These are phyloP conservation scores for Spodoptera exigua DNA, from an alignment of 2,888 invertebrate genomes.

Conservation along the genomic window DNA sequence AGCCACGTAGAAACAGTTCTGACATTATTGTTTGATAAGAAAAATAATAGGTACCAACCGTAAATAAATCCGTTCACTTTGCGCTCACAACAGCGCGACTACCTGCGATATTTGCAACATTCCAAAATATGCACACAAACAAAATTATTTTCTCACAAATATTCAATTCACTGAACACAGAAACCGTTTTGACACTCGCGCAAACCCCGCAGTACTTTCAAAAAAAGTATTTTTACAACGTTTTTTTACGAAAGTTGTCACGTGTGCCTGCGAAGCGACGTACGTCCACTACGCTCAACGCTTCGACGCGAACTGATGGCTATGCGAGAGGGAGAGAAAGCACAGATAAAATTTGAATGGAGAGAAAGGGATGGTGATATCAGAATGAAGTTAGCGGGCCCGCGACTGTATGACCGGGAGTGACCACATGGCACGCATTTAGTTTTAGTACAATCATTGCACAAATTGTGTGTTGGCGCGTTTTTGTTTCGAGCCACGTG, in stretches of 20 bases:
- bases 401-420: slow-evolving; percentile 73
- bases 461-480: slow-evolving; percentile 82
- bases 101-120: slow-evolving; percentile 78
- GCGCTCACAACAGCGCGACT: slow-evolving; percentile 61
- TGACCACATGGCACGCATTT: slow-evolving; percentile 87
- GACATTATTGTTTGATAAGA: slow-evolving; percentile 72
- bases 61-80: slow-evolving; percentile 75
- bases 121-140: slow-evolving; percentile 75
- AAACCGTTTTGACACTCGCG: slow-evolving; percentile 68
- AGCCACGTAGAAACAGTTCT: slow-evolving; percentile 62
- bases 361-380: slow-evolving; percentile 67
- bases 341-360: slow-evolving; percentile 68
- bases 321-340: slow-evolving; percentile 77
- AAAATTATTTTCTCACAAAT: slow-evolving; percentile 62
- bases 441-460: slow-evolving; percentile 81
- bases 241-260: slow-evolving; percentile 84
- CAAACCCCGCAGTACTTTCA: slow-evolving; percentile 72
- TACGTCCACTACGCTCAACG: slow-evolving; percentile 60
- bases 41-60: slow-evolving; percentile 72
- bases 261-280: slow-evolving; percentile 60
- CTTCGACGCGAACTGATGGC: slow-evolving; percentile 74
- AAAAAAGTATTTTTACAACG: slow-evolving; percentile 74
- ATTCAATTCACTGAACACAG: slow-evolving; percentile 62
- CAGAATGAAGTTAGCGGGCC: slow-evolving; percentile 76
- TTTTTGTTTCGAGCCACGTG: slow-evolving; percentile 84